phyloP scores from a whole-genome alignment of 2,113 vertebrate species.

The Pseudorasbora parva region DNA sequence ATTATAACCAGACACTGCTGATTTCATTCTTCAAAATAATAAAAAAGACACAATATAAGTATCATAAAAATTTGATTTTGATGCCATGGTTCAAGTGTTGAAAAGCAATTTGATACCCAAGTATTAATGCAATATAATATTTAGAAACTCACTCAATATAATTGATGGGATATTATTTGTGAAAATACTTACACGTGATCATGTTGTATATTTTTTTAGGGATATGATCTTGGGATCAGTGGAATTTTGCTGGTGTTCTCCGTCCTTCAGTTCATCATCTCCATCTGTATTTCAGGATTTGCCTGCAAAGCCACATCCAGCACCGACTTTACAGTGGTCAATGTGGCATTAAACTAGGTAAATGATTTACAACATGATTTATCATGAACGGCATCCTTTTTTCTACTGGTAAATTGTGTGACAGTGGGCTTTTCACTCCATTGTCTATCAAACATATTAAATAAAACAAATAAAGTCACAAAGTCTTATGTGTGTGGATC shows the following conservation, averaged over 20 bases:
- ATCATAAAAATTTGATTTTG: not conserved
- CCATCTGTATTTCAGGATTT: constrained; percentile 19
- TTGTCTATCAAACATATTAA: not conserved
- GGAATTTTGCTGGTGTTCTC: not conserved
- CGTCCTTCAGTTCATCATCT: constrained; percentile 29
- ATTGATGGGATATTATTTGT: not conserved
- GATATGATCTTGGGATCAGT: fast-evolving
- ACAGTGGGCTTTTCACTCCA: not conserved
- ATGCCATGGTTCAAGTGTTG: not conserved
- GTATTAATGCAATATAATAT: not conserved
- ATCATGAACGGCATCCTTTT: not conserved
- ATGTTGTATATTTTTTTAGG: not conserved
- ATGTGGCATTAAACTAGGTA: constrained; percentile 1
- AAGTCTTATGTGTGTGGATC: not conserved
- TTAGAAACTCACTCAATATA: not conserved
- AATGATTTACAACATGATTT: not conserved
- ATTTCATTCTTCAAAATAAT: not conserved
- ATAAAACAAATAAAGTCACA: not conserved
- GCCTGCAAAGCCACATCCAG: not conserved
- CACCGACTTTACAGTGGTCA: not conserved
- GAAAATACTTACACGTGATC: not conserved
- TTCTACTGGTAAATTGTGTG: not conserved
- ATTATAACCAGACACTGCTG: not conserved
- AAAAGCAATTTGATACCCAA: not conserved
- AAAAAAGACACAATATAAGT: too few species aligned